Percentiles rank a stretch among this genome's conserved stretches.
Evolutionary conservation across 2,113 vertebrate species (phyloP).

Genomic region (Platanista minor): DNA sequence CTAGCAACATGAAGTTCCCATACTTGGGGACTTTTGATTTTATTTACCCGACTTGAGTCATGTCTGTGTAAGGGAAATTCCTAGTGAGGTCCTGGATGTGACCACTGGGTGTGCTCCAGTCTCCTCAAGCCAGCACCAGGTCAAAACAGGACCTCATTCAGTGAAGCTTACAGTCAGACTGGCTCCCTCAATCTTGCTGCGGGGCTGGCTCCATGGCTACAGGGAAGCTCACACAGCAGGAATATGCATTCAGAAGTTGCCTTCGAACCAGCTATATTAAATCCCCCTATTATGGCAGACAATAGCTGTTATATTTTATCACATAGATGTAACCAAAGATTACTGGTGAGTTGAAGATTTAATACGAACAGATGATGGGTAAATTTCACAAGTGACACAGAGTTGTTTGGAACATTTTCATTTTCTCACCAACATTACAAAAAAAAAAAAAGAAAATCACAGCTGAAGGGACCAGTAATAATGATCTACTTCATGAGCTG

Average conservation of each 20-base stretch:
- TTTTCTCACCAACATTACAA: not conserved
- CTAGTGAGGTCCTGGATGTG: not conserved
- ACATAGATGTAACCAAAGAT: not conserved
- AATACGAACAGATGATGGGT: not conserved
- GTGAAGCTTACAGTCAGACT: not conserved
- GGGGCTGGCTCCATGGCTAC: not conserved
- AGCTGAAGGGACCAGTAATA: not conserved
- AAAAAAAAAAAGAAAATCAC: not conserved
- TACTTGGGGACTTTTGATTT: not conserved
- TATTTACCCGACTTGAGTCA: not conserved
- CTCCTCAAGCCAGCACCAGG: not conserved
- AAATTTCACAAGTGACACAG: not conserved
- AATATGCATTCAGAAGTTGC: not conserved
- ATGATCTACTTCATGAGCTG: not conserved
- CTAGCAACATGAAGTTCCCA: not conserved
- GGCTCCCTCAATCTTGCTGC: not conserved
- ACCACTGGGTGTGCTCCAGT: not conserved
- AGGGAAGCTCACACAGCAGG: not conserved
- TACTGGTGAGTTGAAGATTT: not conserved
- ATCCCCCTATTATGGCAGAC: not conserved
- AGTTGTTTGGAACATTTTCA: not conserved
- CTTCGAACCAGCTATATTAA: not conserved
- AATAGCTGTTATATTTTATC: not conserved
- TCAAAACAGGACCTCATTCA: conserved; percentile 22
- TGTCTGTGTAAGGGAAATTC: conserved; percentile 19